phyloP scores from a whole-genome alignment of 2,888 invertebrate species.

The Acanthoscelides obtectus region DNA sequence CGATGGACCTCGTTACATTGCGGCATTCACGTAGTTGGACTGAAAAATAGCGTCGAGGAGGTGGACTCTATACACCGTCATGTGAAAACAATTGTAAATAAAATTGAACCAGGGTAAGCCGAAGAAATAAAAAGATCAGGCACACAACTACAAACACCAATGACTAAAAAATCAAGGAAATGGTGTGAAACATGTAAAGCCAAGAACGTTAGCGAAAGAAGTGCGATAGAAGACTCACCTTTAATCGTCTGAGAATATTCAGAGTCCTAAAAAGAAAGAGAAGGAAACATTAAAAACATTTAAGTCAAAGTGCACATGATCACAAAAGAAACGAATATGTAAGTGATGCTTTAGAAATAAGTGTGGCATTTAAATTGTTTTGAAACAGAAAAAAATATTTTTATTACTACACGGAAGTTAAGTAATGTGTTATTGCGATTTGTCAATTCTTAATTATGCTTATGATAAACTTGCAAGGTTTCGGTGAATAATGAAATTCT shows the following conservation, averaged over 20 bases:
- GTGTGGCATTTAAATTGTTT: no score
- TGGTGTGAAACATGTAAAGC: slow-evolving; percentile 7
- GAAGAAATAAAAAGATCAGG: neutral
- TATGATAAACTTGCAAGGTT: no score
- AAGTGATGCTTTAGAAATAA: no score
- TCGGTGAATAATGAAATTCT: no score
- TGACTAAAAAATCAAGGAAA: slow-evolving; percentile 4
- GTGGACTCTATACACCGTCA: no score
- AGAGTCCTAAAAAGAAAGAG: slow-evolving; percentile 45
- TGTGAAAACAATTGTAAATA: no score
- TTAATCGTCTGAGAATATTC: slow-evolving; percentile 43
- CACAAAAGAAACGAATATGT: neutral
- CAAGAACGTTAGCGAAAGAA: slow-evolving; percentile 6
- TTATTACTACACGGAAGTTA: no score
- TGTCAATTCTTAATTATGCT: no score
- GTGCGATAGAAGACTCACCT: slow-evolving; percentile 40
- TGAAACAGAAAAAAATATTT: no score
- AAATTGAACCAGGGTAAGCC: no score
- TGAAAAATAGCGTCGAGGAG: neutral
- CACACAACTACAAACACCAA: slow-evolving; percentile 6
- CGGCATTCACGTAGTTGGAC: neutral
- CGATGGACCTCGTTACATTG: neutral
- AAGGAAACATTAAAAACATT: slow-evolving; percentile 24
- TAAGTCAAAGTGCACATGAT: neutral
- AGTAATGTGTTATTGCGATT: no score